Conservation (phyloP, 2,113 vertebrate genomes). For the Vimba vimba region DNA sequence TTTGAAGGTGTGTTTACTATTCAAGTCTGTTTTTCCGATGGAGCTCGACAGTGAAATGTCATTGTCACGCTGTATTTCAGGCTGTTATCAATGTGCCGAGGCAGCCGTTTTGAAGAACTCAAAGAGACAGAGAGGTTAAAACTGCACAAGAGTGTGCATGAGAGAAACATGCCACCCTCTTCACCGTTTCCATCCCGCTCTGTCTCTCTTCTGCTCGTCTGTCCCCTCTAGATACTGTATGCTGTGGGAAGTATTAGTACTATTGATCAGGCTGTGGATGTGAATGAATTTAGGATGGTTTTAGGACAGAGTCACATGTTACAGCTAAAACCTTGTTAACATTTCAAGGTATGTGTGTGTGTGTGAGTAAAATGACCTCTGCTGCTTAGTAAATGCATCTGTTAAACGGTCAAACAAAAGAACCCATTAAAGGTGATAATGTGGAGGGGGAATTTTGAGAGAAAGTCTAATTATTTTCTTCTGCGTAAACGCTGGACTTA, state of each 20-base stretch:
- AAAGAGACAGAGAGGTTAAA: background rate
- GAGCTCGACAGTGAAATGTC: slow-evolving; percentile 23
- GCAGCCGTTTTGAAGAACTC: slow-evolving; percentile 14
- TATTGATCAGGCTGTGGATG: slow-evolving; percentile 19
- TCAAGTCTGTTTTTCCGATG: background rate
- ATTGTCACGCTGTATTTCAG: slow-evolving; percentile 30
- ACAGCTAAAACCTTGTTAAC: slow-evolving; percentile 58
- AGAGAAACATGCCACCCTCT: slow-evolving; percentile 11
- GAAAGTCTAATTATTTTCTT: slow-evolving; percentile 37
- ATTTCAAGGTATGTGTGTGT: slow-evolving; percentile 55
- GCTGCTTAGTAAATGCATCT: slow-evolving; percentile 36
- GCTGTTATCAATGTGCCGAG: slow-evolving; percentile 15
- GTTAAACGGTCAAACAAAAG: slow-evolving; percentile 64
- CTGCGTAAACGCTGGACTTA: background rate
- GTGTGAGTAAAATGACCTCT: slow-evolving; percentile 45
- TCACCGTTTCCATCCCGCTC: background rate
- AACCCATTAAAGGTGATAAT: slow-evolving; percentile 52
- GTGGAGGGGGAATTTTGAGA: slow-evolving; percentile 38
- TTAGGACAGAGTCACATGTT: slow-evolving; percentile 49
- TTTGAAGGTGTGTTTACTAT: background rate
- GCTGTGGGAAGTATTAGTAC: slow-evolving; percentile 15
- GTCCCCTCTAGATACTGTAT: background rate
- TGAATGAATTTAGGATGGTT: slow-evolving; percentile 57
- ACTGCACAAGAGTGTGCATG: background rate
- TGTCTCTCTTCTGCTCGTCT: background rate